Evolutionary conservation across 2,113 vertebrate species (phyloP).

Genomic region (Oncorhynchus mykiss): DNA sequence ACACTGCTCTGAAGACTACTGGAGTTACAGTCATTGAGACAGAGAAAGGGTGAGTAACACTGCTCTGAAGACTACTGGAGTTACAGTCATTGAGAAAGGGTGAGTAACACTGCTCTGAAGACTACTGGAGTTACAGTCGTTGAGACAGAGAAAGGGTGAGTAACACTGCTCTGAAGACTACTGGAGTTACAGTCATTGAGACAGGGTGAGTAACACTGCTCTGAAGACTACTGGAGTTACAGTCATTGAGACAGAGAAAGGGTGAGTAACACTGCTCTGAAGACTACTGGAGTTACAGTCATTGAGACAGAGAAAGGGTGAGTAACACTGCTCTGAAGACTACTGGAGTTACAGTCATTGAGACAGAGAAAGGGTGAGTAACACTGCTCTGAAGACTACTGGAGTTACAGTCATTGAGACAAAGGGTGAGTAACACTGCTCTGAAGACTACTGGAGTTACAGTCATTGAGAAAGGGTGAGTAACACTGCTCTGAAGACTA

Average conservation of each 20-base stretch:
- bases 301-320: constrained; percentile 90
- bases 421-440: constrained; percentile 70
- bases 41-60: constrained; percentile 78
- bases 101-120: constrained; percentile 66
- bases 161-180: constrained; percentile 75
- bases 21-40: constrained; percentile 90
- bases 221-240: constrained; percentile 87
- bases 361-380: constrained; percentile 85
- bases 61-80: constrained; percentile 81
- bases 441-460: constrained; percentile 87
- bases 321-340: constrained; percentile 69
- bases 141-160: constrained; percentile 86
- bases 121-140: constrained; percentile 89
- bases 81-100: constrained; percentile 91
- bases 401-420: constrained; percentile 90
- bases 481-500: constrained; percentile 75
- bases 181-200: constrained; percentile 87
- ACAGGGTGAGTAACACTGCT: constrained; percentile 71
- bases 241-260: constrained; percentile 89
- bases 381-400: constrained; percentile 75
- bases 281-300: constrained; percentile 87
- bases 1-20: constrained; percentile 75
- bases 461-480: constrained; percentile 88
- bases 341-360: constrained; percentile 88
- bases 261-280: constrained; percentile 69